A percentile compares a stretch with the other conserved stretches of the same genome.
Conservation (phyloP, 2,888 invertebrate genomes). For the Falcaria lacertinaria region DNA sequence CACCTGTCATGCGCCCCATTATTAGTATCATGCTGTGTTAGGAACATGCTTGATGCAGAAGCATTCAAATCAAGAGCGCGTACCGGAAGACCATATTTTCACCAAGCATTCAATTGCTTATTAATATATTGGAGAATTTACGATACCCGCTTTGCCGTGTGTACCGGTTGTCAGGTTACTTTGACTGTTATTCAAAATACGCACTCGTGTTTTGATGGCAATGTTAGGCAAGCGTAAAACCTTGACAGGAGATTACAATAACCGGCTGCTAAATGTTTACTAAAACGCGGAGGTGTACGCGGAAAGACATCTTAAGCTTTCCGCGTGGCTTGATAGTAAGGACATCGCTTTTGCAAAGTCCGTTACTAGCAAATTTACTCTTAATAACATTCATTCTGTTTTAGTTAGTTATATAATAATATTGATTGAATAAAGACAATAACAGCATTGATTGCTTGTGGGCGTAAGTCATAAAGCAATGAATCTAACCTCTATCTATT, state of each 20-base stretch:
- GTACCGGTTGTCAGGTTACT: too few relatives aligned
- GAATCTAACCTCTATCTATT: too few relatives aligned
- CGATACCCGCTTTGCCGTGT: too few relatives aligned
- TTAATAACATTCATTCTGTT: too few relatives aligned
- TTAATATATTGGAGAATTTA: too few relatives aligned
- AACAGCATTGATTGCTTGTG: too few relatives aligned
- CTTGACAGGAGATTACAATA: neutral
- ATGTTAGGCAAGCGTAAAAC: neutral
- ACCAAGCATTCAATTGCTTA: too few relatives aligned
- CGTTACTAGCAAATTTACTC: conserved; percentile 13
- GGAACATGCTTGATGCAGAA: neutral
- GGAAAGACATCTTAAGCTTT: conserved; percentile 7
- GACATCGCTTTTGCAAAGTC: conserved; percentile 10
- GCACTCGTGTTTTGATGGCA: neutral
- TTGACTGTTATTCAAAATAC: too few relatives aligned
- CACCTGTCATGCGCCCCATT: conserved; percentile 53
- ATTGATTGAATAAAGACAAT: too few relatives aligned
- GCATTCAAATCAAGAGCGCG: neutral
- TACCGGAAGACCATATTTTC: neutral
- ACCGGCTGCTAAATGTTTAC: neutral
- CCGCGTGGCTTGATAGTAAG: conserved; percentile 22
- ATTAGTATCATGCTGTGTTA: conserved; percentile 25
- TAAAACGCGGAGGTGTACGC: neutral
- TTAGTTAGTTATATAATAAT: too few relatives aligned
- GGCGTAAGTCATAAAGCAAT: too few relatives aligned